Base-by-base conservation (phyloP, 1,140 invertebrate genomes). In the Drosophila orena region DNA sequence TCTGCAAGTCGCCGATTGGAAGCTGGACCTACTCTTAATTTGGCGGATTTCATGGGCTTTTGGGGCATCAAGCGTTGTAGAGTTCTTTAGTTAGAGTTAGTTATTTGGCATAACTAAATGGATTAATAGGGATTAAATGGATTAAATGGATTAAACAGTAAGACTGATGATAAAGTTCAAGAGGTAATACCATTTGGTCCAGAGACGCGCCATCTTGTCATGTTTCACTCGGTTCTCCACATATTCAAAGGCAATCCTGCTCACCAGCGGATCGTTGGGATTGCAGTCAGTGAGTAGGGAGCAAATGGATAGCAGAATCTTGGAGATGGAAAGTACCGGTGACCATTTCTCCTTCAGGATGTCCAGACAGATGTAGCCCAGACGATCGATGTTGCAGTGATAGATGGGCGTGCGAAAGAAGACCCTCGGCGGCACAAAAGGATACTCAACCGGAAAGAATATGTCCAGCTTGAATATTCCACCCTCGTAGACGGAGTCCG, bases 161-260 rank as follows among this genome's bases (percentile, higher is more conserved):
- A 17, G 17, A 17, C 17, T 17, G 17, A 0, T 17, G 17, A 17
- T 17, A 17, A 17, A n/a, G 1, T 3, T 6, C 4, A 1, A 2
- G 10, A 12, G 8, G 0, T 7, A 98, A 97, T 98, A 99, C 85
- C 98, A 95, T 93, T 99, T 99, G 79, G 98, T 99, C 98, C 98
- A 99, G 75, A 98, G 95, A 92, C 98, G 95, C 69, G 98, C 98
- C 92, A 98, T 98, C 91, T 98, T 96, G 94, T 99, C 98, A 91
- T 99, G 98, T 93, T 99, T 98, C 93, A 98, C 97, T 59, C 98
- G 95, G 93, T 99, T 99, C 93, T 98, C 97, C 74, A 99, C 94
- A 94, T 98, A 99, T 94, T 99, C 98, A 70, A 97, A 98, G 37
- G 98, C 98, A 94, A 99, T 99, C 92, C 97, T 98, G 55, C 98